phyloP scores from a whole-genome alignment of 2,888 invertebrate species.

The Aethes cnicana region DNA sequence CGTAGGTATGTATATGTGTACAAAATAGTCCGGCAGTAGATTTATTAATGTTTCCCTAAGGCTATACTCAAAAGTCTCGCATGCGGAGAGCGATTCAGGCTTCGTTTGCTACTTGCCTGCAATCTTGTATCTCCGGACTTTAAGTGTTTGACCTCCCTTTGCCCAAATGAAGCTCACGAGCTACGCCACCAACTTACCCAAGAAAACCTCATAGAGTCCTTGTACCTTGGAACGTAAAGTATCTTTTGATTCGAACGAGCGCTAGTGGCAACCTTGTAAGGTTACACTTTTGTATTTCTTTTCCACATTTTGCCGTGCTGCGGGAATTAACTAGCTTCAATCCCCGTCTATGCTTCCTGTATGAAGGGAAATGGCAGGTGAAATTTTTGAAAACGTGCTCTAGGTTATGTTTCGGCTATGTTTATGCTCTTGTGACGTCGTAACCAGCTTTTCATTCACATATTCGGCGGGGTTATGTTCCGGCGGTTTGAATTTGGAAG shows the following conservation, averaged over 20 bases:
- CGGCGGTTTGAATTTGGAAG: no score
- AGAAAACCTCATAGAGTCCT: conserved; percentile 44
- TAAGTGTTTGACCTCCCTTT: conserved; percentile 77
- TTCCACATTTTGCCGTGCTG: conserved; percentile 60
- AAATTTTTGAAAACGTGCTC: conserved; percentile 29
- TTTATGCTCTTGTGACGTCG: background rate
- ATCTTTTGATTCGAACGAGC: conserved; percentile 42
- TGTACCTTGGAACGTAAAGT: conserved; percentile 47
- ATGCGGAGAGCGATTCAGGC: conserved; percentile 71
- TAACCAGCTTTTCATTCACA: background rate
- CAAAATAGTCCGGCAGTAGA: no score
- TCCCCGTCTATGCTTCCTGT: conserved; percentile 59
- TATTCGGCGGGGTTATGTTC: no score
- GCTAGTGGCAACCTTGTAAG: conserved; percentile 48
- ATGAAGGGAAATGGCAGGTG: conserved; percentile 48
- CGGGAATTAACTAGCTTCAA: conserved; percentile 71
- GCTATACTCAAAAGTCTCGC: conserved; percentile 55
- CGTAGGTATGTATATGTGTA: background rate
- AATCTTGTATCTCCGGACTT: conserved; percentile 76
- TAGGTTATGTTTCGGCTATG: conserved; percentile 19
- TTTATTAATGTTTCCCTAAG: conserved; percentile 21
- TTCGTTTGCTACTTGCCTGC: conserved; percentile 75
- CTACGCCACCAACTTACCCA: conserved; percentile 55
- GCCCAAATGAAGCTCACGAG: conserved; percentile 74
- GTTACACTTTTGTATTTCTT: conserved; percentile 72